Conservation (phyloP, 2,797 vertebrate genomes). For the Phataginus tricuspis region DNA sequence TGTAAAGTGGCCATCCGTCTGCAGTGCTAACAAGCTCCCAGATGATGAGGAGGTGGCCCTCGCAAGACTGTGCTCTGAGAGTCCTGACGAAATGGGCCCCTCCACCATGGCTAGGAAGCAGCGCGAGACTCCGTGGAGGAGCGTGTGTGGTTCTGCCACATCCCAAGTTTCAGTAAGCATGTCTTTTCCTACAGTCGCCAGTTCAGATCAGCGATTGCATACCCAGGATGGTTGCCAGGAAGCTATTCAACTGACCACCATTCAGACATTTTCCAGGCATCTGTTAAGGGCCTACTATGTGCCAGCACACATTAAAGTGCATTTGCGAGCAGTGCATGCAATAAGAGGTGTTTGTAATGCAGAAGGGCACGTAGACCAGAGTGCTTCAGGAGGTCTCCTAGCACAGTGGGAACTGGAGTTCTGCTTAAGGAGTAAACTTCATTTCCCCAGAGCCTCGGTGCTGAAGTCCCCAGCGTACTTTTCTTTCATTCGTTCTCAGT, state of each 20-base stretch:
- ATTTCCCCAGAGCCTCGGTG: not conserved
- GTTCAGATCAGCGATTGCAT: not conserved
- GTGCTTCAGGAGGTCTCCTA: not conserved
- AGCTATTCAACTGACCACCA: not conserved
- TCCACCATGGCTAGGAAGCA: not conserved
- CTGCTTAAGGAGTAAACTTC: not conserved
- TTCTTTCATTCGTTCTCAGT: not conserved
- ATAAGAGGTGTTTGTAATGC: not conserved
- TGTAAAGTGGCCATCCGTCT: not conserved
- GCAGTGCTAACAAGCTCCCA: not conserved
- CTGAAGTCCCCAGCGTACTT: not conserved
- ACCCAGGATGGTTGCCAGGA: not conserved
- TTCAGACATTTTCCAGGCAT: not conserved
- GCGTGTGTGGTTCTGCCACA: not conserved
- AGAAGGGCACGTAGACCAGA: not conserved
- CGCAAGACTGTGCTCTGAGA: too few species aligned
- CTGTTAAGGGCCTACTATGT: not conserved
- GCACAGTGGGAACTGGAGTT: not conserved
- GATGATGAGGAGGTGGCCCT: not conserved
- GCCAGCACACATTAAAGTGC: not conserved
- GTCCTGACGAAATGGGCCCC: not conserved
- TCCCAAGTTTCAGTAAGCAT: not conserved
- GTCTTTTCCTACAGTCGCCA: not conserved
- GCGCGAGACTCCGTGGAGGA: not conserved
- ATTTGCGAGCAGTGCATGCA: not conserved